Conservation (phyloP, 2,113 vertebrate species). For the Cyanoramphus novaezelandiae region DNA sequence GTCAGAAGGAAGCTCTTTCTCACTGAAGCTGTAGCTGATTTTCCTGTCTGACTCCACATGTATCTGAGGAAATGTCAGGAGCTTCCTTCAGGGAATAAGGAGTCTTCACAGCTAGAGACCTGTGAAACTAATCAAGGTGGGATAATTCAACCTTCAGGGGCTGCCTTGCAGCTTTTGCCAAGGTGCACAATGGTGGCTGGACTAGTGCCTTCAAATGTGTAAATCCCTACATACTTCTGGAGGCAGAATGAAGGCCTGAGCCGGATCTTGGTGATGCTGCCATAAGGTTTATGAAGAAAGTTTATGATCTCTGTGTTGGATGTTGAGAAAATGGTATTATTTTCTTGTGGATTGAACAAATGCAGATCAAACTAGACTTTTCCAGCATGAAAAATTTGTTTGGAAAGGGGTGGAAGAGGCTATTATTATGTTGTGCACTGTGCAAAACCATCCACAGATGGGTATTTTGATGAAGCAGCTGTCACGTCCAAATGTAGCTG, state of each 20-base stretch:
- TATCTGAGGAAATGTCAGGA: background rate
- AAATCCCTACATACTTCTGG: background rate
- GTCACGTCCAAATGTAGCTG: constrained; percentile 26
- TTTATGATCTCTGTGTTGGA: background rate
- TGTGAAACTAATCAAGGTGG: background rate
- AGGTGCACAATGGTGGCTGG: background rate
- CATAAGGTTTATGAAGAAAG: background rate
- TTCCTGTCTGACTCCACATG: background rate
- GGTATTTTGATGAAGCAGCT: constrained; percentile 52
- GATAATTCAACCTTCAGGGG: background rate
- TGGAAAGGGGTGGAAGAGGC: background rate
- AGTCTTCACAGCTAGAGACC: background rate
- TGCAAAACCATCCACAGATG: constrained; percentile 40
- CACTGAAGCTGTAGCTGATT: background rate
- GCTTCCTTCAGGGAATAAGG: background rate
- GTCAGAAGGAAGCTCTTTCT: background rate
- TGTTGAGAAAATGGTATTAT: background rate
- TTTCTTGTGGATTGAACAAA: background rate
- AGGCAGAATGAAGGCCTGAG: background rate
- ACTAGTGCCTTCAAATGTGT: background rate
- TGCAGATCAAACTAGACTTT: background rate
- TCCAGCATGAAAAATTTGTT: background rate
- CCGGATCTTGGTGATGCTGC: background rate
- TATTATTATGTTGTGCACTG: background rate
- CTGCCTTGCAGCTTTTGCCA: background rate